Evolutionary conservation across 2,888 invertebrate species (phyloP).

Genomic region (Temnothorax ravouxi): DNA sequence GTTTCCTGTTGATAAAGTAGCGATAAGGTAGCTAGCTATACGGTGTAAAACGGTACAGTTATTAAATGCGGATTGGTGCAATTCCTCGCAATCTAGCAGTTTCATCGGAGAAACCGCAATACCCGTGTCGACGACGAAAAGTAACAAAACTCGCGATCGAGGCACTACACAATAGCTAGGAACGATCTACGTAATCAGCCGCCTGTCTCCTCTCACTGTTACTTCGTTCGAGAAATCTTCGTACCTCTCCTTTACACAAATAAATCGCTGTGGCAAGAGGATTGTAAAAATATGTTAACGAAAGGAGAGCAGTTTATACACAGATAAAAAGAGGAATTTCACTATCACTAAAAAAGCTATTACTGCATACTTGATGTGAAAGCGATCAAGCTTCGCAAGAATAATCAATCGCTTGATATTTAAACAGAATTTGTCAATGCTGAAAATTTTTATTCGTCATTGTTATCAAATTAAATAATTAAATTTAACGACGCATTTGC

Average conservation of each 20-base stretch:
- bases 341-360: neutral
- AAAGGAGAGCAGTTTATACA: neutral
- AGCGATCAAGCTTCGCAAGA: neutral
- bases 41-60: slow-evolving; percentile 24
- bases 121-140: slow-evolving; percentile 23
- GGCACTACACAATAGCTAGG: slow-evolving; percentile 34
- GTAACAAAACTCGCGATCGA: slow-evolving; percentile 41
- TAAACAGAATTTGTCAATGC: neutral
- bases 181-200: slow-evolving; percentile 39
- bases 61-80: slow-evolving; percentile 46
- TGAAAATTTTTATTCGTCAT: neutral
- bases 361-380: neutral
- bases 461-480: neutral
- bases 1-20: slow-evolving; percentile 33
- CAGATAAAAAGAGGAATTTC: neutral
- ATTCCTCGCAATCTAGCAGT: slow-evolving; percentile 41
- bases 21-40: slow-evolving; percentile 17
- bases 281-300: neutral
- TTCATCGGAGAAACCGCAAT: slow-evolving; percentile 49
- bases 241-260: slow-evolving; percentile 9
- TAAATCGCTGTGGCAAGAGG: neutral
- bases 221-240: slow-evolving; percentile 28
- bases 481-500: neutral
- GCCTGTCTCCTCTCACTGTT: slow-evolving; percentile 32
- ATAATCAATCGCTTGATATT: neutral